Base-by-base conservation (phyloP, 2,888 invertebrate species). In the Tachina lurida region DNA sequence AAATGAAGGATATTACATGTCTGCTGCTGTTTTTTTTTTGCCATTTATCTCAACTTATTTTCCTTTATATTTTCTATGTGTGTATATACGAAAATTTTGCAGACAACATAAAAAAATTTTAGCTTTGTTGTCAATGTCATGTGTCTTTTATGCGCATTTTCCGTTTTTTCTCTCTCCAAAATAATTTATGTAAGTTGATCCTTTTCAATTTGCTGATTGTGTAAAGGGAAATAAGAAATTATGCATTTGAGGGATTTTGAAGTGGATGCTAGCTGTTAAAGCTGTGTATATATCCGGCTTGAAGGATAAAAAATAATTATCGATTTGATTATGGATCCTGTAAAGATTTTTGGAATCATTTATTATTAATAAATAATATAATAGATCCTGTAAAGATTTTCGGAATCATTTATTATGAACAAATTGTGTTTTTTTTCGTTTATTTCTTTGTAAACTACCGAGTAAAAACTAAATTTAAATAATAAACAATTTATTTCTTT, bases 141-240 rank as follows among this genome's bases (percentile, higher is more conserved):
- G 70, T 22, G 2, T 17, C 19, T 73, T 52, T 81, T 60, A 80
- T 83, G 76, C 43, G 49, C 71, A 83, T 77, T 82, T 80, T 83
- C 70, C 82, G 49, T 56, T 52, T 49, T 67, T 49, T 47, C 47
- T 54, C 56, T n/a, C 31, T 39, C 15, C 39, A 12, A 70, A 56
- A 68, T 19, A 47, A 9, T 54, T 62, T 39, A 45, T 43, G 41
- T 56, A 2, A 9, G 5, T 10, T 39, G 41, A 62, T 60, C 41
- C 31, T 58, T 52, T 49, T 43, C 19, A 62, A 17, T 62, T 43
- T 62, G 17, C 9, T 17, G 9, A 43, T 41, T 3, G n/a, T 39
- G 4, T 60, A 60, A 41, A n/a, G 31, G 60, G 60, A 60, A 39
- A 9, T 8, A 22, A 56, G 13, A 15, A 13, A 56, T 10, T 54